Base-by-base conservation (phyloP, 2,113 vertebrate species). In the Neolamprologus longior region DNA sequence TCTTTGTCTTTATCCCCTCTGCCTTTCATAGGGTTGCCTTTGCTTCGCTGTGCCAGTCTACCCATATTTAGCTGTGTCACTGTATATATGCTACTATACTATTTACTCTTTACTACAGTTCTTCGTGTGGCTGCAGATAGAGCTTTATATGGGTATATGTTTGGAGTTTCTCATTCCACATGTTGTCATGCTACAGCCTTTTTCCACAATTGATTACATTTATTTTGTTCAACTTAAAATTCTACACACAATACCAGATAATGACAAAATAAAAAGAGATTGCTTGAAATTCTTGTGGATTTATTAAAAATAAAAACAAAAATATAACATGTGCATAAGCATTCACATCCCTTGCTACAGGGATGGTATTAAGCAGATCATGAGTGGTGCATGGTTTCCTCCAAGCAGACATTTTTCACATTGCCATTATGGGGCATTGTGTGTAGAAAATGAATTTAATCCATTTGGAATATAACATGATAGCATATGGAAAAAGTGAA, bases 241-340 rank as follows among this genome's bases (percentile, higher is more conserved):
- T 68, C 33, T 68, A 21, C 33, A 13, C 33, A 37, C 33, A 66
- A 66, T 68, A 21, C 10, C 33, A 13, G 19, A 66, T 21, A 37
- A 5, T 66, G 4, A 21, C 0, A 66, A 66, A 66, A n/a, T 37
- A 66, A 37, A 21, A 37, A 37, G 10, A 66, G 61, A 37, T 13
- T 6, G 26, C 55, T 58, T 66, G 19, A 66, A 1, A 66, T 66
- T 66, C 33, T 66, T 37, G 33, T 0, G 0, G 61, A 37, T 37
- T 66, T 21, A 37, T 66, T 37, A 37, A 66, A 66, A 37, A 66
- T 37, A 21, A 66, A 37, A 66, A 37, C 19, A n/a, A 21, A 66
- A 66, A 66, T 1, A 66, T 37, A 66, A 2, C 19, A 66, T 5
- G 19, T 37, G 19, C 33, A 66, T 66, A 13, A 37, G 19, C 19